Evolutionary conservation across 2,113 vertebrate genomes (phyloP).

Genomic region (Megatriorchis doriae): DNA sequence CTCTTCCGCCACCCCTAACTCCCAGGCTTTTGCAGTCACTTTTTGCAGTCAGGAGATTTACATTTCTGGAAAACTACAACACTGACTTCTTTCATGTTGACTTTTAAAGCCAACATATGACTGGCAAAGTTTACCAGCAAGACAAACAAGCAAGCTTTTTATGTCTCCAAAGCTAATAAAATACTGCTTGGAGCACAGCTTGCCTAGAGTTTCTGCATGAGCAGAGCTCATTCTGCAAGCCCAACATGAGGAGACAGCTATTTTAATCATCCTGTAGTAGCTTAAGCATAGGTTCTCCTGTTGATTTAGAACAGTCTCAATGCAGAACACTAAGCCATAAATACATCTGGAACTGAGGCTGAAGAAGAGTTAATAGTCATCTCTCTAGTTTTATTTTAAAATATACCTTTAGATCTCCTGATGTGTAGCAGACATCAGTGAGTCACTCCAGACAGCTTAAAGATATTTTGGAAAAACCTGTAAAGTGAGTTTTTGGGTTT

Average conservation of each 20-base stretch:
- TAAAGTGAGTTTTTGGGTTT: background rate
- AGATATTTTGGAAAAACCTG: conserved; percentile 45
- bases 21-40: background rate
- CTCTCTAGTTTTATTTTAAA: conserved; percentile 43
- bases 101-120: background rate
- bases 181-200: background rate
- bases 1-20: background rate
- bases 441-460: conserved; percentile 23
- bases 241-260: conserved; percentile 7
- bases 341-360: conserved; percentile 16
- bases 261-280: conserved; percentile 42
- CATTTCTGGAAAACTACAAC: background rate
- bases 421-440: background rate
- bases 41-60: background rate
- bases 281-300: conserved; percentile 57
- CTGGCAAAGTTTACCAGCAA: background rate
- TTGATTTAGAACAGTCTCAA: conserved; percentile 46
- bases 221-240: background rate
- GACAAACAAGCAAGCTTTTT: background rate
- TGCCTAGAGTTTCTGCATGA: background rate
- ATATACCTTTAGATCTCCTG: background rate
- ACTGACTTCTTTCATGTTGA: background rate
- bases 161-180: conserved; percentile 30
- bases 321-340: conserved; percentile 43
- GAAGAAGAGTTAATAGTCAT: background rate